Percentiles rank a stretch among this genome's conserved stretches.
Evolutionary conservation across 2,113 vertebrate genomes (phyloP).

Genomic region (Lepus europaeus): DNA sequence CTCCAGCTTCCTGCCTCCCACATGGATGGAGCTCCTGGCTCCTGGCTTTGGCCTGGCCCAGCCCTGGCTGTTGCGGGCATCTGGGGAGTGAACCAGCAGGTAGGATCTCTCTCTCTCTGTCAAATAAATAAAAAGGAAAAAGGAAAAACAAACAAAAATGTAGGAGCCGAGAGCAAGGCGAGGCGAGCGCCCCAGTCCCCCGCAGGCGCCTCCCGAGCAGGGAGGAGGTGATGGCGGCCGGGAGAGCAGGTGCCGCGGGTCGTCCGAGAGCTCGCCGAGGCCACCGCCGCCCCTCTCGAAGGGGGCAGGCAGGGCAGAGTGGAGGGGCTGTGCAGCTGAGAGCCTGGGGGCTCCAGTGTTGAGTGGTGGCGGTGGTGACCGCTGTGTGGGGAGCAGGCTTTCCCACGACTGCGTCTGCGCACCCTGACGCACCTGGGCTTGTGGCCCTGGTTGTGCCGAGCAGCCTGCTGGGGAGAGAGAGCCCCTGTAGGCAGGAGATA

Average conservation of each 20-base stretch:
- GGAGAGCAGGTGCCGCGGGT: neutral
- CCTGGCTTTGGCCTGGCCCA: too few species aligned
- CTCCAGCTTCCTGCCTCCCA: too few species aligned
- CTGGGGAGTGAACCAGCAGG: too few species aligned
- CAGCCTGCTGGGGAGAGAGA: neutral
- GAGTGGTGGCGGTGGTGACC: neutral
- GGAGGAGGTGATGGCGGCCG: neutral
- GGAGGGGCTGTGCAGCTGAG: neutral
- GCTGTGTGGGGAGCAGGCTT: neutral
- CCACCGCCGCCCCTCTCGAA: neutral
- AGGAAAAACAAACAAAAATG: too few species aligned
- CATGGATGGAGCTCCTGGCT: too few species aligned
- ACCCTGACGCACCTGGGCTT: neutral
- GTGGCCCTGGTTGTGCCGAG: neutral
- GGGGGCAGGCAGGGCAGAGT: accelerated
- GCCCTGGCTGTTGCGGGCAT: too few species aligned
- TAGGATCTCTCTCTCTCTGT: too few species aligned
- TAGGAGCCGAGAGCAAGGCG: neutral
- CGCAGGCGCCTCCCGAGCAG: neutral
- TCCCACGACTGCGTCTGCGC: neutral
- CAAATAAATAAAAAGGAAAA: too few species aligned
- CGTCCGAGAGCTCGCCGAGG: slow-evolving; percentile 53
- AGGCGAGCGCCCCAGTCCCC: neutral
- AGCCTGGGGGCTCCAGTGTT: neutral
- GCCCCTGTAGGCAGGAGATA: neutral